Evolutionary conservation across 2,888 invertebrate species (phyloP).

Genomic region (Megaustenia siamemsis): DNA sequence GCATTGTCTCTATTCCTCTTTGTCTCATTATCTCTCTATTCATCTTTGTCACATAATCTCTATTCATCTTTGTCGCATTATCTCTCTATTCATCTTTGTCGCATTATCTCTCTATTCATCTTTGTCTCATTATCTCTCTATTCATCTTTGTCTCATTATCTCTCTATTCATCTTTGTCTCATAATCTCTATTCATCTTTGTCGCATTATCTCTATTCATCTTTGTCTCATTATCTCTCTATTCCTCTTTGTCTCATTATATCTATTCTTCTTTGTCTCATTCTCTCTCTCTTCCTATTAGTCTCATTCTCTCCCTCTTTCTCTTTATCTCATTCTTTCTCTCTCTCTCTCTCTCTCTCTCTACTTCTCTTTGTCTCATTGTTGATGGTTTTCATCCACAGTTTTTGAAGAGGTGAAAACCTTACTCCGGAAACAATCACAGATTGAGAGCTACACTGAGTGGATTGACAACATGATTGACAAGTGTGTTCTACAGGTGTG

Average conservation of each 20-base stretch:
- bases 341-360: background rate
- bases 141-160: background rate
- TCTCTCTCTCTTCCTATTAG: too few species aligned
- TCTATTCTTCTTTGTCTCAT: slow-evolving; percentile 3
- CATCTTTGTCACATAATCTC: too few species aligned
- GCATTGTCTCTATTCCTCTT: too few species aligned
- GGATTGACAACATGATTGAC: slow-evolving; percentile 78
- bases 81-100: too few species aligned
- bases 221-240: background rate
- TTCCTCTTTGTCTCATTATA: background rate
- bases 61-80: too few species aligned
- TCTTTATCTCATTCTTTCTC: too few species aligned
- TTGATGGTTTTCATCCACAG: slow-evolving; percentile 66
- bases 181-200: background rate
- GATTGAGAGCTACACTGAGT: slow-evolving; percentile 78
- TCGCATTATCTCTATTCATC: background rate
- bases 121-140: too few species aligned
- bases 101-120: too few species aligned
- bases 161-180: background rate
- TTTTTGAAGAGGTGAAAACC: slow-evolving; percentile 76
- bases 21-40: too few species aligned
- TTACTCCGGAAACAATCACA: slow-evolving; percentile 78
- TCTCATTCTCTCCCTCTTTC: too few species aligned
- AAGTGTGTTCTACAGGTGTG: slow-evolving; percentile 78
- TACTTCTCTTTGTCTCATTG: background rate